These are phyloP conservation scores for Ditula angustiorana DNA, from an alignment of 2,888 invertebrate genomes.

Conservation along the genomic window DNA sequence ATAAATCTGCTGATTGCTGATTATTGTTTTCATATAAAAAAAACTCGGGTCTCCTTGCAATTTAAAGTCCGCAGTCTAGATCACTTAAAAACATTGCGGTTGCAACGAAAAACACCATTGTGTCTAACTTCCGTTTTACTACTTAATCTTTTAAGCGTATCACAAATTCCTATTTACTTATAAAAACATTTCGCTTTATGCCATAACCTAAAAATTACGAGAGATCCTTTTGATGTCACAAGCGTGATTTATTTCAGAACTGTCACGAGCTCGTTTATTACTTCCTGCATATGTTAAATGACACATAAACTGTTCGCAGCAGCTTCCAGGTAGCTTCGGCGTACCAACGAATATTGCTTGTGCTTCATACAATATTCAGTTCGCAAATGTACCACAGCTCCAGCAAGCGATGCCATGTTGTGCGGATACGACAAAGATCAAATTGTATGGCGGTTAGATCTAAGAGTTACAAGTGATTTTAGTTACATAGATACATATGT, in stretches of 20 bases:
- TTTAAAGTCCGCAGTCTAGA: too few species aligned
- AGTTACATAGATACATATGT: too few species aligned
- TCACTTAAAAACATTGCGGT: too few species aligned
- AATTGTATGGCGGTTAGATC: constrained; percentile 1
- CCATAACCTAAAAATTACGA: not conserved
- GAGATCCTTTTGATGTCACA: not conserved
- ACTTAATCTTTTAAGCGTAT: too few species aligned
- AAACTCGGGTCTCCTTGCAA: too few species aligned
- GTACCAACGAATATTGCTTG: constrained; percentile 27
- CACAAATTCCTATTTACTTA: too few species aligned
- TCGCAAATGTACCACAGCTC: constrained; percentile 19
- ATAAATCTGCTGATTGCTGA: not conserved
- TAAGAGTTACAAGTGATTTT: too few species aligned
- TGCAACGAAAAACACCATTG: too few species aligned
- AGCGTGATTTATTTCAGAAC: not conserved
- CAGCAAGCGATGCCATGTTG: constrained; percentile 23
- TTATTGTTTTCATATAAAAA: too few species aligned
- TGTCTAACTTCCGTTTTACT: too few species aligned
- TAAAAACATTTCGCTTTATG: too few species aligned
- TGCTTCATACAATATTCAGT: constrained; percentile 37
- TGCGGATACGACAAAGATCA: constrained; percentile 4
- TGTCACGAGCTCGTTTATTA: constrained; percentile 10
- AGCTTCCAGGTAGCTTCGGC: constrained; percentile 25
- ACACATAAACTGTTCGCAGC: constrained; percentile 23
- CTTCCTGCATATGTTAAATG: constrained; percentile 28